A percentile compares a stretch with the other conserved stretches of the same genome.
Conservation (phyloP, 2,113 vertebrate species). For the Athene noctua region DNA sequence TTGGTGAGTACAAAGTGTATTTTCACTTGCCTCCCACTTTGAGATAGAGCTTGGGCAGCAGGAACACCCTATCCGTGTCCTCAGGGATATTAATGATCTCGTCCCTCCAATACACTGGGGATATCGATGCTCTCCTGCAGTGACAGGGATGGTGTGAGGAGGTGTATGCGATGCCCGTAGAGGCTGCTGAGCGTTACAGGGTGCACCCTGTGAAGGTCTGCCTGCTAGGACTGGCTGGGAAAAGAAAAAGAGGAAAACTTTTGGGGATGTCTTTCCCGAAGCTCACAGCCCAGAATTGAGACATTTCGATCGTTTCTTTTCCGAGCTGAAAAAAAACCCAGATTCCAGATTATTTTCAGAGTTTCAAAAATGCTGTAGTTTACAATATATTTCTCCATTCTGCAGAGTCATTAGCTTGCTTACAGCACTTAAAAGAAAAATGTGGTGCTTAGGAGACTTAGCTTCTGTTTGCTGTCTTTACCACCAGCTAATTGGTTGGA, state of each 20-base stretch:
- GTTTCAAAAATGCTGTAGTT: neutral
- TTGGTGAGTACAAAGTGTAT: neutral
- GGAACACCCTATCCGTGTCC: neutral
- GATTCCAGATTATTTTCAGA: neutral
- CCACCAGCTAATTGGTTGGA: slow-evolving; percentile 48
- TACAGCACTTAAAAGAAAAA: slow-evolving; percentile 48
- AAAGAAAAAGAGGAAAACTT: neutral
- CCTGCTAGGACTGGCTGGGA: neutral
- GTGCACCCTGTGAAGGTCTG: neutral
- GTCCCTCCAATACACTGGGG: fast-evolving
- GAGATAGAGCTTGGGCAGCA: neutral
- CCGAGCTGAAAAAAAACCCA: neutral
- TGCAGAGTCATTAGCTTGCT: slow-evolving; percentile 22
- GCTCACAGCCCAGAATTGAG: neutral
- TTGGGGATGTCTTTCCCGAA: neutral
- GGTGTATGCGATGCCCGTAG: fast-evolving
- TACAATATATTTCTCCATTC: neutral
- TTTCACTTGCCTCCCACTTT: neutral
- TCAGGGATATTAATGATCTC: neutral
- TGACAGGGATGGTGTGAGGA: no score
- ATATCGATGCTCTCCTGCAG: neutral
- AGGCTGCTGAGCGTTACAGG: fast-evolving
- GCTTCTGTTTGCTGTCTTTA: slow-evolving; percentile 51
- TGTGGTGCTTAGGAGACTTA: slow-evolving; percentile 14
- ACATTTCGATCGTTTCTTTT: neutral